Conservation (phyloP, 2,113 vertebrate species). For the Sula dactylatra region DNA sequence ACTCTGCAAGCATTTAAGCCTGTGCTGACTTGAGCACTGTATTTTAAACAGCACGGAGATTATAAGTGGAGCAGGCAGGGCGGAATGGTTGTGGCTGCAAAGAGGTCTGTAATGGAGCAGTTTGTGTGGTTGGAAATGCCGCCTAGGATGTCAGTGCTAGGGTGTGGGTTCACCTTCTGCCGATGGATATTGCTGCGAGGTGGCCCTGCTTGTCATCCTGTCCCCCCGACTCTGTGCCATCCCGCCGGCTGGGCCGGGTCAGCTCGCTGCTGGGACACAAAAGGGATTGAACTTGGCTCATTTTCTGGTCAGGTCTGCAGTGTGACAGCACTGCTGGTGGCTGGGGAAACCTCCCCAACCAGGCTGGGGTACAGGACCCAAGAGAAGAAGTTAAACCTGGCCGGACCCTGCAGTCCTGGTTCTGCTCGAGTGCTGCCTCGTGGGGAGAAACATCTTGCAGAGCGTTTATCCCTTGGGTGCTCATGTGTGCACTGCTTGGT, state of each 20-base stretch:
- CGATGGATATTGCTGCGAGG: neutral
- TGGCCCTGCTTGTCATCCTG: no score
- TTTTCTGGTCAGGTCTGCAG: neutral
- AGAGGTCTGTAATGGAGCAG: neutral
- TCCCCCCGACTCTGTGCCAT: neutral
- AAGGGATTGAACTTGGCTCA: neutral
- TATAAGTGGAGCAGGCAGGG: neutral
- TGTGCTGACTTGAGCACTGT: neutral
- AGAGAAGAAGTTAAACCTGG: neutral
- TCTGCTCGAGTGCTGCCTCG: accelerated
- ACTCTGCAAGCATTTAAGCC: neutral
- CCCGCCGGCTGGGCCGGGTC: neutral
- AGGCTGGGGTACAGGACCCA: neutral
- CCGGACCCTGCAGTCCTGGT: neutral
- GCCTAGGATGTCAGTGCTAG: neutral
- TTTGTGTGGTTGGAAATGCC: neutral
- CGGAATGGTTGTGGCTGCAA: neutral
- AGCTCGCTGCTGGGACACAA: neutral
- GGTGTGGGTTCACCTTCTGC: neutral
- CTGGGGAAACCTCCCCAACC: neutral
- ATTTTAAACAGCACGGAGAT: neutral
- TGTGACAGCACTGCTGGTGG: neutral
- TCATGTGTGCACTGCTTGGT: accelerated
- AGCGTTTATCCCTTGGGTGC: neutral
- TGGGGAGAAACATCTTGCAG: accelerated